A percentile compares a stretch with the other conserved stretches of the same genome.
Conservation (phyloP, 2,797 vertebrate genomes). For the Chiroxiphia lanceolata region DNA sequence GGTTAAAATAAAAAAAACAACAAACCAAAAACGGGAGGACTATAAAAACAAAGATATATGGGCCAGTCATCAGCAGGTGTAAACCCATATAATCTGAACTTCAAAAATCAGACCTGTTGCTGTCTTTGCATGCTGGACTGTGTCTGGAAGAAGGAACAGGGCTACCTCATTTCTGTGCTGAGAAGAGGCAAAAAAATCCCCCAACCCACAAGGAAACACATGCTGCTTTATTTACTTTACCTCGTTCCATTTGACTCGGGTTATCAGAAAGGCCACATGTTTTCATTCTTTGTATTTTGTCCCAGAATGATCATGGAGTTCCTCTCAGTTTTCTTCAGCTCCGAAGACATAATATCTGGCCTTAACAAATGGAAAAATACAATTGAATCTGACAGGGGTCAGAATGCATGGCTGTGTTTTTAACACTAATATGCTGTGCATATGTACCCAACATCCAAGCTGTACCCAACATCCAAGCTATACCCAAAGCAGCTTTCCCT, state of each 20-base stretch:
- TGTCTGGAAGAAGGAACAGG: background rate
- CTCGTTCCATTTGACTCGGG: background rate
- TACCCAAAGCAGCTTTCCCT: background rate
- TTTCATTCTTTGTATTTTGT: constrained; percentile 76
- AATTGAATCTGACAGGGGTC: background rate
- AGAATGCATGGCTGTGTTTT: background rate
- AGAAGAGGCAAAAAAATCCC: background rate
- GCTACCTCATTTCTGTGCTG: background rate
- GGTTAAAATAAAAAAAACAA: background rate
- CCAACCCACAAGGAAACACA: background rate
- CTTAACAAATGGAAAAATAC: constrained; percentile 64
- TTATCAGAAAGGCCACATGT: constrained; percentile 73
- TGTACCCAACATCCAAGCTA: background rate
- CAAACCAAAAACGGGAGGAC: background rate
- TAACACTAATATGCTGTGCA: background rate
- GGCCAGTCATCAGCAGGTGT: background rate
- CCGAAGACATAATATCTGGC: constrained; percentile 74
- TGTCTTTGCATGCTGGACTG: background rate
- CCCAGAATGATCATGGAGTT: constrained; percentile 85
- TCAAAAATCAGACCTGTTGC: background rate
- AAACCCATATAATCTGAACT: background rate
- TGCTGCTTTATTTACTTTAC: background rate
- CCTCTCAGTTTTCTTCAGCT: constrained; percentile 76
- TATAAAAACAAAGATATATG: background rate
- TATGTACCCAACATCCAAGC: background rate